A percentile compares a stretch with the other conserved stretches of the same genome.
Conservation (phyloP, 2,797 vertebrate species). For the Gymnocypris eckloni region DNA sequence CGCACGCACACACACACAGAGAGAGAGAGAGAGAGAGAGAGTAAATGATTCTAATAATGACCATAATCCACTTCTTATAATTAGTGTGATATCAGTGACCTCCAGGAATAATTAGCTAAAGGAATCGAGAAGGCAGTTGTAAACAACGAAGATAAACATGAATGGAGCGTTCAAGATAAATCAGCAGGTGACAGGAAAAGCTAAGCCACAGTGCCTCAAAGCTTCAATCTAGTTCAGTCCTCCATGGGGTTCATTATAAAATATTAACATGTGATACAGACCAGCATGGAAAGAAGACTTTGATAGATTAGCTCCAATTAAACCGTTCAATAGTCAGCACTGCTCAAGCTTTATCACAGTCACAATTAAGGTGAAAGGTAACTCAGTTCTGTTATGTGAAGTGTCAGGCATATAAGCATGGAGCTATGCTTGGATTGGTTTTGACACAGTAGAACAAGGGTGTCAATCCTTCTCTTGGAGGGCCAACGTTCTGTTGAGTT, state of each 20-base stretch:
- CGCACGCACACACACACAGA: not conserved
- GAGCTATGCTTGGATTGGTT: constrained; percentile 20
- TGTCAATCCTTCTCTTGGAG: not conserved
- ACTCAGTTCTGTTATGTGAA: not conserved
- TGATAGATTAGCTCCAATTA: constrained; percentile 61
- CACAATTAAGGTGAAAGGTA: constrained; percentile 14
- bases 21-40: not conserved
- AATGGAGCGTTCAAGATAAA: constrained; percentile 49
- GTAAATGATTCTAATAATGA: constrained; percentile 1
- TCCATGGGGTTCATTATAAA: constrained; percentile 53
- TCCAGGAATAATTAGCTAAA: constrained; percentile 39
- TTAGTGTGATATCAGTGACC: constrained; percentile 43
- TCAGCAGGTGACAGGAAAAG: constrained; percentile 40
- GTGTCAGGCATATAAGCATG: constrained; percentile 15
- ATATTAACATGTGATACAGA: constrained; percentile 16
- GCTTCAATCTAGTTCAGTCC: constrained; percentile 4
- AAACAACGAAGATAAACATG: constrained; percentile 55
- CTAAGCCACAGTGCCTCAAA: constrained; percentile 21
- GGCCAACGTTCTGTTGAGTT: not conserved
- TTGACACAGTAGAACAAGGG: not conserved
- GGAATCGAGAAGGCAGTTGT: constrained; percentile 22
- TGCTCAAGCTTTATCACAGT: constrained; percentile 37
- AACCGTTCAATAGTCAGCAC: constrained; percentile 69
- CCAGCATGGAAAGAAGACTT: constrained; percentile 44
- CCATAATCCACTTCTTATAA: constrained; percentile 30